phyloP scores from a whole-genome alignment of 2,113 vertebrate species.

The Ammodytes marinus region DNA sequence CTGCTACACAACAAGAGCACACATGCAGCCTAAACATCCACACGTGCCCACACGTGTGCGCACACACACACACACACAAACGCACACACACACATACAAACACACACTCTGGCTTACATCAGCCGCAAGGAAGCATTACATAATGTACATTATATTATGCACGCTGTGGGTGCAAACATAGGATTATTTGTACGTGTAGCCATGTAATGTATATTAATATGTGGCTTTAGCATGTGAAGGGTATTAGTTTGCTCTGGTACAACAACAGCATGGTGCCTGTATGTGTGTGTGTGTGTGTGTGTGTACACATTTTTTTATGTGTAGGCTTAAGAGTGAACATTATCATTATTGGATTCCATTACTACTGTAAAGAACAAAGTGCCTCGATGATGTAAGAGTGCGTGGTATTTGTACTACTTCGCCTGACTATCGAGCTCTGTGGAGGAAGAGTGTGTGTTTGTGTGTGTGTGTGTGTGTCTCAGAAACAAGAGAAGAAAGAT shows the following conservation, averaged over 20 bases:
- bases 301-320: background rate
- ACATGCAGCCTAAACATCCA: background rate
- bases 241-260: too few relatives aligned
- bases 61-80: background rate
- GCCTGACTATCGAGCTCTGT: slow-evolving; percentile 8
- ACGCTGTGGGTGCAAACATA: background rate
- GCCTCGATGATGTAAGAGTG: slow-evolving; percentile 19
- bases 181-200: slow-evolving; percentile 16
- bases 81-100: background rate
- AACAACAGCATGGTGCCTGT: too few relatives aligned
- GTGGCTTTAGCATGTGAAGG: background rate
- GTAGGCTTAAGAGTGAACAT: slow-evolving; percentile 1
- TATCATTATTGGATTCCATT: slow-evolving; percentile 8
- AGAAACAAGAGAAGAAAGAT: background rate
- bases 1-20: background rate
- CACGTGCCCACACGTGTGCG: background rate
- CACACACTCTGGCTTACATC: background rate
- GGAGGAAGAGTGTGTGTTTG: background rate
- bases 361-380: slow-evolving; percentile 16
- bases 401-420: background rate
- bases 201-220: background rate
- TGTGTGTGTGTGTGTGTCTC: background rate
- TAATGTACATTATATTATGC: background rate
- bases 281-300: slow-evolving; percentile 9
- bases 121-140: background rate